Percentiles rank a stretch among this genome's conserved stretches.
phyloP scores from a whole-genome alignment of 2,888 invertebrate genomes.

The Dasysyrphus albostriatus region DNA sequence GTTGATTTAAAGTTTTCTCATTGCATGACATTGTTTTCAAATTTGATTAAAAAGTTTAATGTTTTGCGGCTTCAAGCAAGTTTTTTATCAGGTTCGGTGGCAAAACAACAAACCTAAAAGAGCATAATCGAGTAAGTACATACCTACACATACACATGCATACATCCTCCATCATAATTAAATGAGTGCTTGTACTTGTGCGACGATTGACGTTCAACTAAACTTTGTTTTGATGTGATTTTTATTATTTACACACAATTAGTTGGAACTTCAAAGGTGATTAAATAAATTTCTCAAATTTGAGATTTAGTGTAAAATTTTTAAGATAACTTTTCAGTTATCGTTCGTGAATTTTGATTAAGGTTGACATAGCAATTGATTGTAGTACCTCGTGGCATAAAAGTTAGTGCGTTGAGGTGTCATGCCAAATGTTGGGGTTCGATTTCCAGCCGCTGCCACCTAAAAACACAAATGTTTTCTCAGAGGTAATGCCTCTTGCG shows the following conservation, averaged over 20 bases:
- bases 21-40: constrained; percentile 37
- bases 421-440: too few relatives aligned
- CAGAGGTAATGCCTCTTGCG: too few relatives aligned
- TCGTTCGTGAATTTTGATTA: too few relatives aligned
- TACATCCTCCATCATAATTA: neutral
- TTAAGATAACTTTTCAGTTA: too few relatives aligned
- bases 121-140: neutral
- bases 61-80: constrained; percentile 20
- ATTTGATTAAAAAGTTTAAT: constrained; percentile 28
- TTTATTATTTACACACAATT: constrained; percentile 12
- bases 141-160: too few relatives aligned
- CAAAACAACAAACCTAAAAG: neutral
- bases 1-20: constrained; percentile 24
- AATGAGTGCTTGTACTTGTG: neutral
- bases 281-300: too few relatives aligned
- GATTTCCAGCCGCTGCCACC: too few relatives aligned
- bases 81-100: neutral
- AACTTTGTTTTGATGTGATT: neutral
- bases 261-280: neutral
- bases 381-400: too few relatives aligned
- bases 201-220: neutral
- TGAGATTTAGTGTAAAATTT: too few relatives aligned
- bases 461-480: too few relatives aligned
- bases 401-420: too few relatives aligned
- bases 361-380: too few relatives aligned